Percentiles rank a stretch among this genome's conserved stretches.
These are phyloP conservation scores for Digitonthophagus gazella DNA, from an alignment of 2,888 invertebrate genomes.

Conservation along the genomic window DNA sequence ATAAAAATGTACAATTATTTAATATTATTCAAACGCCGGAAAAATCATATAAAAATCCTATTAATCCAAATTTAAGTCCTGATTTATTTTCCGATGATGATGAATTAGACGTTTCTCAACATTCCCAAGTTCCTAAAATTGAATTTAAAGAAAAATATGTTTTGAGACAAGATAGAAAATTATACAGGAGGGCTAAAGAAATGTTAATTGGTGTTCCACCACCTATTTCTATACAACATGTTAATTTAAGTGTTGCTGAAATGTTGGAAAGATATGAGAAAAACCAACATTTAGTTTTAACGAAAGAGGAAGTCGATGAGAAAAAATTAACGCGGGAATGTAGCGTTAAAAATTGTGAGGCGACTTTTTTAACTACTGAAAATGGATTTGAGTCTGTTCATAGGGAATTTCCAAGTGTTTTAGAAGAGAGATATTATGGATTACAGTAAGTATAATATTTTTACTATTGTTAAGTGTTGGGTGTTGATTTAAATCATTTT, in stretches of 20 bases:
- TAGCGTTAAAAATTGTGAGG: conserved; percentile 25
- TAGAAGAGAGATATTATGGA: conserved; percentile 66
- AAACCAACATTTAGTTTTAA: conserved; percentile 42
- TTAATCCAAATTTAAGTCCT: conserved; percentile 49
- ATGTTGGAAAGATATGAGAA: conserved; percentile 54
- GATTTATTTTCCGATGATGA: conserved; percentile 68
- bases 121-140: conserved; percentile 3
- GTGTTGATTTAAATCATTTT: neutral
- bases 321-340: conserved; percentile 12
- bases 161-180: conserved; percentile 45
- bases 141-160: conserved; percentile 37
- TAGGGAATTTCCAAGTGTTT: conserved; percentile 60
- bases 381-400: conserved; percentile 38
- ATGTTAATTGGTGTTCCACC: conserved; percentile 69
- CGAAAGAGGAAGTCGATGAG: conserved; percentile 17
- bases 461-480: conserved; percentile 6
- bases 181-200: conserved; percentile 55
- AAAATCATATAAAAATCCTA: conserved; percentile 37
- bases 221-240: conserved; percentile 70
- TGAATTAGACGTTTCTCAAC: conserved; percentile 36
- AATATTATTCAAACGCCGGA: conserved; percentile 39
- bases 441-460: conserved; percentile 61
- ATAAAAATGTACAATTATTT: conserved; percentile 15
- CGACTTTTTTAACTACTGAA: conserved; percentile 43
- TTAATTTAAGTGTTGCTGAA: conserved; percentile 64